Conservation (phyloP, 2,888 invertebrate species). For the Neuroscelio doddi region DNA sequence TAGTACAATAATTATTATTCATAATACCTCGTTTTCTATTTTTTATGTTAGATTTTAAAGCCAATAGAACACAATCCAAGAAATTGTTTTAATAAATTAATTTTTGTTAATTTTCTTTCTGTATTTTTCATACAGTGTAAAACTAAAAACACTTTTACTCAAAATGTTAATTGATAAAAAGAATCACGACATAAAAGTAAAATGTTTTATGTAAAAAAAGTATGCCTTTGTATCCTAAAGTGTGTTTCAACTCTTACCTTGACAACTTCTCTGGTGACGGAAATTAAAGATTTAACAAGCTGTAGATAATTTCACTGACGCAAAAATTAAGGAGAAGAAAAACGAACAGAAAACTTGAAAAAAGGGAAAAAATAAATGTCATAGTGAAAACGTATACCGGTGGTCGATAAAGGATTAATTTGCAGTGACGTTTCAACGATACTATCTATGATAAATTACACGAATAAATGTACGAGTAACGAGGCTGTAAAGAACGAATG, state of each 20-base stretch:
- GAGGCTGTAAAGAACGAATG: background rate
- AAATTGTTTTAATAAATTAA: background rate
- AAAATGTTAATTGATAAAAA: background rate
- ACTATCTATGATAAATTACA: background rate
- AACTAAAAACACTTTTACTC: background rate
- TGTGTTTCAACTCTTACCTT: constrained; percentile 51
- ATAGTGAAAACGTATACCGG: background rate
- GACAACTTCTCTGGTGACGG: constrained; percentile 54
- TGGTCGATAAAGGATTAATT: background rate
- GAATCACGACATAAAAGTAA: background rate
- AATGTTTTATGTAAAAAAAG: background rate
- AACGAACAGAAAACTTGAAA: background rate
- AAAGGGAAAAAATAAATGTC: too few relatives aligned
- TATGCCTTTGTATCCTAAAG: constrained; percentile 34
- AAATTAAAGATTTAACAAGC: constrained; percentile 69
- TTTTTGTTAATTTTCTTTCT: background rate
- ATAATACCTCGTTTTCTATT: too few relatives aligned
- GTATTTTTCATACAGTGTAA: background rate
- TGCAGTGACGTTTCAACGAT: background rate
- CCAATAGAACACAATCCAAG: background rate
- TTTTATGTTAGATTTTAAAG: too few relatives aligned
- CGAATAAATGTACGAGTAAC: background rate
- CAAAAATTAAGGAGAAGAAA: constrained; percentile 33
- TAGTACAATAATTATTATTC: too few relatives aligned
- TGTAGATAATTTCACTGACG: constrained; percentile 61